Base-by-base conservation (phyloP, 1,140 invertebrate genomes). In the Acromyrmex echinatior region DNA sequence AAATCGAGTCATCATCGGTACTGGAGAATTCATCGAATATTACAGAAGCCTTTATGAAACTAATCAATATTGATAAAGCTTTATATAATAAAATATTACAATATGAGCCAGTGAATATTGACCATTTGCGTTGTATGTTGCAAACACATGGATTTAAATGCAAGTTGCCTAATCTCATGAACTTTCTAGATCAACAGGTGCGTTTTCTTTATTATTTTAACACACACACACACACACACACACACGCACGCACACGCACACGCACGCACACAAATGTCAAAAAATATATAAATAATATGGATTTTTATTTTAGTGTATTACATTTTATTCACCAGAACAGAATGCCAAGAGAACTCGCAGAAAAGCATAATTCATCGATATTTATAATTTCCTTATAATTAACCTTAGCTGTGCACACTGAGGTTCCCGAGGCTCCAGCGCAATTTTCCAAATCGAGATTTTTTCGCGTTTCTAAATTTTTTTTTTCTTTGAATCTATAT, bases 131-230 rank as follows among this genome's bases (percentile, higher is more conserved):
- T 77, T 63, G 74, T 14, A 89, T 81, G 18, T 86, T 96, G 0
- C 96, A 95, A 81, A 45, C 88, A 71, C 86, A 92, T 62, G 95
- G 95, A 28, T 92, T 95, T 7, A 96, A 95, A 91, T 94, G 94
- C 25, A 96, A 95, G 31, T 81, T 92, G 5, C 93, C 93, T 63
- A 81, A 88, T 31, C 87, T 96, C 0, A 94, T 95, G 88, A 93
- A 95, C 85, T 96, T 94, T 81, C 90, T 96, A 14, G 96, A 96
- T 92, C 93, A 96, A 73, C 93, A 96, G 92, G 96, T 96, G 89
- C 87, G 39, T 63, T 86, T 62, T 1, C 4, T 68, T 39, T 31
- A 31, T 35, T 35, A 28, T 16, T 18, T 76, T 45, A 35, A 25
- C 25, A 25, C 25, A 25, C 25, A 25, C 25, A 21, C 21, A 21